Conservation (phyloP, 2,888 invertebrate species). For the Danaus chrysippus region DNA sequence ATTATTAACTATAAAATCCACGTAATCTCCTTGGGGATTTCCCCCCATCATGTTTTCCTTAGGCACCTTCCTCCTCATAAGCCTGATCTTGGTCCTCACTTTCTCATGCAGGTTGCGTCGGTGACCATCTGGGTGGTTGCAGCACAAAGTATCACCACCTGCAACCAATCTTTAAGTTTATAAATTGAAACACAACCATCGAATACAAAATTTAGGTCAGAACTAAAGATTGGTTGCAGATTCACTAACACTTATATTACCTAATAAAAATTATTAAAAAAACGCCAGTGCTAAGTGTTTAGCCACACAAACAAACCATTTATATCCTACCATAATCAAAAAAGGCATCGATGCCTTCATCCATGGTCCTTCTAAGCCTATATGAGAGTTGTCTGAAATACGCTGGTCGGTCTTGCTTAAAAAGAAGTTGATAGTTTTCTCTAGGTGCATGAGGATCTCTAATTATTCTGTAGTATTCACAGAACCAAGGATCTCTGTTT, state of each 20-base stretch:
- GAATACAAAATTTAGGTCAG: slow-evolving; percentile 3
- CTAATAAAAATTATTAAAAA: slow-evolving; percentile 1
- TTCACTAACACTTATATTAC: not conserved
- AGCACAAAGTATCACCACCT: slow-evolving; percentile 66
- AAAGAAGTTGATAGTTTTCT: slow-evolving; percentile 44
- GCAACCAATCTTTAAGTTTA: slow-evolving; percentile 62
- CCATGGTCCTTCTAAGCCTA: slow-evolving; percentile 64
- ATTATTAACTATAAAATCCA: slow-evolving; percentile 69
- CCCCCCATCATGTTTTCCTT: slow-evolving; percentile 60
- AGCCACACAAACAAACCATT: slow-evolving; percentile 4
- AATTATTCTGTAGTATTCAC: slow-evolving; percentile 51
- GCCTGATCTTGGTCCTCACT: slow-evolving; percentile 52
- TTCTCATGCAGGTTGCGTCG: slow-evolving; percentile 57
- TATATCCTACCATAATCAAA: slow-evolving; percentile 47
- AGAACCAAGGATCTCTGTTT: slow-evolving; percentile 48
- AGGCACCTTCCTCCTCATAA: slow-evolving; percentile 50
- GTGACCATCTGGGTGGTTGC: slow-evolving; percentile 56
- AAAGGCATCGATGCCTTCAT: slow-evolving; percentile 53
- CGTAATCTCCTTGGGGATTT: slow-evolving; percentile 57
- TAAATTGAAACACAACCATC: slow-evolving; percentile 30
- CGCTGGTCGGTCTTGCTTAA: slow-evolving; percentile 54
- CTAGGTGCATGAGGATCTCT: slow-evolving; percentile 37
- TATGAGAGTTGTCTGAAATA: slow-evolving; percentile 59
- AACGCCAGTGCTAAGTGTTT: slow-evolving; percentile 12
- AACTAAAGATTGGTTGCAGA: slow-evolving; percentile 28